Evolutionary conservation across 2,888 invertebrate species (phyloP), one percentile per base, ranked within the genome.

Genomic region (Pogonocherus hispidulus): DNA sequence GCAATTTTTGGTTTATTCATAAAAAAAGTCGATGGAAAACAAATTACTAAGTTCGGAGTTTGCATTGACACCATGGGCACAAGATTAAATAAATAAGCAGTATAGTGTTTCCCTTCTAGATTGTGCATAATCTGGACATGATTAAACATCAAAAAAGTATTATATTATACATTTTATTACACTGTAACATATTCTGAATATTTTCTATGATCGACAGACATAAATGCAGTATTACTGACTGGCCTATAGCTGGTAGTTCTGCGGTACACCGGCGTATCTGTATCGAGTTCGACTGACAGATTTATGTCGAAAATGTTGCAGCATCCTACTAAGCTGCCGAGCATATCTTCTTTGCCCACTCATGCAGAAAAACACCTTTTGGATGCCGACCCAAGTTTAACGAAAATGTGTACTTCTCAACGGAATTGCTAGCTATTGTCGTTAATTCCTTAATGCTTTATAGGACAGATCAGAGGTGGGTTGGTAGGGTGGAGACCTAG

Each of bases 281-380:
- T 57, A 57, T 44, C 57, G n/a, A 11, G 44, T 18, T n/a, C 46
- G 22, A 23, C 41, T 44, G 57, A 16, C 46, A 57, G 57, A 57
- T 57, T 57, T 57, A 57, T 57, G 57, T 57, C 57, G 22, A 57
- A 57, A 56, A 56, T 56, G 3, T 41, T 18, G 11, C 20, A 37
- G 56, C 37, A 20, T 41, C 56, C 56, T 11, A 22, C 56, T 19
- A 22, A 56, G 56, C 41, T 20, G 35, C 22, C 18, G 14, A 56
- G 56, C 23, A 23, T 57, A 57, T 57, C 57, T 57, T 41, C 56
- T 23, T 57, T 57, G 57, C 5, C 44, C 46, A 8, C 23, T 44
- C 44, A 57, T 44, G 57, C 44, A 22, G 57, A 57, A 57, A 41
- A 57, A 57, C 57, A 46, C 57, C 46, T 57, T 57, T 57, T 6